Evolutionary conservation across 2,797 vertebrate genomes (phyloP), one percentile per base, ranked within the genome.

Genomic region (Arnoldichthys spilopterus): DNA sequence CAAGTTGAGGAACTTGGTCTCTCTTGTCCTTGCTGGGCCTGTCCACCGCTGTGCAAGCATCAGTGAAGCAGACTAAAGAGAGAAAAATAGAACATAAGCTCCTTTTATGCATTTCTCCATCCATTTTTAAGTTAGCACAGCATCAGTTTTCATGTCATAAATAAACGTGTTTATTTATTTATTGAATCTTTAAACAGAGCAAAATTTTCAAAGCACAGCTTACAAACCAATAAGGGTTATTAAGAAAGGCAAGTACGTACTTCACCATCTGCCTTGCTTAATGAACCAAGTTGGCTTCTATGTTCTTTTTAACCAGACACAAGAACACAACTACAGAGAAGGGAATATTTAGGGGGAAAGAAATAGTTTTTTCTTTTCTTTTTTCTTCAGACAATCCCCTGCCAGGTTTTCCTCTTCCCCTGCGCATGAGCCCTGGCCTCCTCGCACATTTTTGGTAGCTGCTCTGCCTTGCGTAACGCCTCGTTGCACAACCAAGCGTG

Each of bases 391-490:
- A 18, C 6, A 3, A 34, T 15, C 30, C 59, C 59, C 59, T 34
- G 59, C 59, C 59, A 62, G 59, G 28, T 62, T 62, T n/a, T 62
- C 59, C 59, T 34, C 59, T 30, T 58, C 26, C 58, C 58, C 58
- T 61, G 59, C 34, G 20, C 32, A 63, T 63, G 61, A 22, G 61
- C 32, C 34, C 34, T 63, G 61, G 61, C 61, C 32, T 37, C 34
- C 34, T 63, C 61, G 12, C 61, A 63, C 28, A 75, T 74, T 86
- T 87, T 22, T 20, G 77, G 78, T 85, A 86, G 85, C 78, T 61
- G 81, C 84, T 85, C 34, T 76, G 77, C 81, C 79, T 87, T 89
- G 87, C 85, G 84, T 86, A 88, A 90, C 87, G 88, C 86, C 83
- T 81, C 32, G 72, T 87, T 88, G 80, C 64, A 82, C 86, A 85